Evolutionary conservation across 1,140 invertebrate genomes (phyloP), one percentile per base, ranked within the genome.

Genomic region (Drosophila tsacasi): DNA sequence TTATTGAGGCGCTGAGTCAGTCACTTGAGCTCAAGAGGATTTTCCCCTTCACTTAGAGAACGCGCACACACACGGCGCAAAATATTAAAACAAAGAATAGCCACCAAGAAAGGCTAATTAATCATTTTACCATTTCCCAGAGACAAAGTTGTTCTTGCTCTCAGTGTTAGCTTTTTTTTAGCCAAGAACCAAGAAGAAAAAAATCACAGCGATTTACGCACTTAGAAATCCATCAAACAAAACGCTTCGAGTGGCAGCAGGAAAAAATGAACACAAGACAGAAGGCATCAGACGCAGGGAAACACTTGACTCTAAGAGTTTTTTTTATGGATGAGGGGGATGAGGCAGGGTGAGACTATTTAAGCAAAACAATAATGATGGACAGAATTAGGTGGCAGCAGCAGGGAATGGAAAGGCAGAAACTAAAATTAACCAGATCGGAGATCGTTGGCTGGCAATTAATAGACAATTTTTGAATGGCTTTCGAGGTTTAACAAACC

Each of bases 201-300:
- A 75, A 84, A 84, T 90, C 84, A 78, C 66, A 71, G 35, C 85
- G 69, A 78, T 84, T 73, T 77, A 89, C 84, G 84, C 84, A 90
- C 85, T 89, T 89, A 81, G 81, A 89, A 90, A 89, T 76, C 84
- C 85, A 89, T 89, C 85, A 89, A 89, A 89, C 85, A 89, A 75
- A 52, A 75, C 68, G 49, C 44, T 61, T 42, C 5, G 15, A 60
- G 50, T 25, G 13, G 17, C 61, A 35, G 15, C 10, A 17, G 63
- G 46, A n/a, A 72, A 58, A 72, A 73, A 72, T 40, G 37, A 58
- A 76, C 58, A 76, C 50, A 63, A 77, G 39, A 54, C 58, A 63
- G 52, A 62, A 67, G 76, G 62, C 58, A 59, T 39, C 59, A 74
- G 58, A 65, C 65, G 25, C 27, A n/a, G 75, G 40, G 25, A 72